Conservation (phyloP, 2,797 vertebrate species). For the Strix occidentalis region DNA sequence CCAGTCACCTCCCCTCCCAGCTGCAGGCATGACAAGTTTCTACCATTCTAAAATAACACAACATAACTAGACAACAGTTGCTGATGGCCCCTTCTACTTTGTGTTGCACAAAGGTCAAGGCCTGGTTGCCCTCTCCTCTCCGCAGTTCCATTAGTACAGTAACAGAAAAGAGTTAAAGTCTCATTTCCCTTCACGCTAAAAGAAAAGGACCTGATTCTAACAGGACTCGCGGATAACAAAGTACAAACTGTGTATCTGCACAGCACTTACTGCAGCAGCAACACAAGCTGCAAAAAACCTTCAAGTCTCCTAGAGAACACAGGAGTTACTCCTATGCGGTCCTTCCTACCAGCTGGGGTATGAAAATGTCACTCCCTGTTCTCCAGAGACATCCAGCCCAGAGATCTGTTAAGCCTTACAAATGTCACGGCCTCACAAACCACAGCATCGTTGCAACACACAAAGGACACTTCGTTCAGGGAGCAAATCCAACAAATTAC, state of each 20-base stretch:
- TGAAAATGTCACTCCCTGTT: background rate
- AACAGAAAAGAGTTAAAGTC: background rate
- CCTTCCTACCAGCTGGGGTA: background rate
- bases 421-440: accelerated
- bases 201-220: accelerated
- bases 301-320: background rate
- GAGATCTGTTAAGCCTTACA: background rate
- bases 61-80: accelerated
- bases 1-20: background rate
- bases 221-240: background rate
- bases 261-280: background rate
- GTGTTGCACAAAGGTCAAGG: background rate
- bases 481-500: background rate
- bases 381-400: background rate
- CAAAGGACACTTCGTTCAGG: accelerated
- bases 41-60: background rate
- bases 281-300: background rate
- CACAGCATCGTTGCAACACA: background rate
- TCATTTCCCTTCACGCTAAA: background rate
- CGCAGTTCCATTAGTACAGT: accelerated
- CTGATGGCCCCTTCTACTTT: background rate
- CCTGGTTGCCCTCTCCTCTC: background rate
- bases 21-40: background rate
- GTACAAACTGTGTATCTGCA: background rate
- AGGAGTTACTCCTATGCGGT: background rate